Percentiles rank a stretch among this genome's conserved stretches.
phyloP scores from a whole-genome alignment of 1,140 invertebrate genomes.

The Bombus turneri region DNA sequence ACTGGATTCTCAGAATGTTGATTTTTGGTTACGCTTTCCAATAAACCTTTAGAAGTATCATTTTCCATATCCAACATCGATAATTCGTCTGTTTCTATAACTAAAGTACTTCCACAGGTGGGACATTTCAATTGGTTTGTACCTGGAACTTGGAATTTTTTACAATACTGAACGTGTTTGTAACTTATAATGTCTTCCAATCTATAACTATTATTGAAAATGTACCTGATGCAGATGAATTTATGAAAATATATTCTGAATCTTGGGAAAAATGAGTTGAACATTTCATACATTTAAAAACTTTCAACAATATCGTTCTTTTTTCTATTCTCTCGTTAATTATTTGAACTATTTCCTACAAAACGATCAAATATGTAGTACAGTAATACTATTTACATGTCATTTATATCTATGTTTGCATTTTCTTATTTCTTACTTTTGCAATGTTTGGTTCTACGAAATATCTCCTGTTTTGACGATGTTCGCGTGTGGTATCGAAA shows the following conservation, averaged over 20 bases:
- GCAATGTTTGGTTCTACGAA: constrained; percentile 83
- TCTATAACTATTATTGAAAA: background rate
- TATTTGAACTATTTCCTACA: constrained; percentile 82
- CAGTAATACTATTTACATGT: background rate
- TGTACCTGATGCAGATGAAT: constrained; percentile 62
- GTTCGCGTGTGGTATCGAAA: constrained; percentile 85
- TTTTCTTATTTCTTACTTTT: constrained; percentile 75
- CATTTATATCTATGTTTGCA: constrained; percentile 4
- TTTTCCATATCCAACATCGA: constrained; percentile 61
- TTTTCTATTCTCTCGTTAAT: constrained; percentile 81
- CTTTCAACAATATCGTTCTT: constrained; percentile 81
- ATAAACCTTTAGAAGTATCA: constrained; percentile 4
- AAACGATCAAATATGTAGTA: background rate
- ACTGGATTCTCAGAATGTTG: constrained; percentile 41
- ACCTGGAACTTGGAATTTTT: constrained; percentile 61
- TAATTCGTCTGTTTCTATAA: constrained; percentile 82
- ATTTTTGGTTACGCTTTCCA: constrained; percentile 5
- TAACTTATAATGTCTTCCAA: constrained; percentile 1
- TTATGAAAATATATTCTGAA: constrained; percentile 73
- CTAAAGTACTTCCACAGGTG: constrained; percentile 84
- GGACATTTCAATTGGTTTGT: constrained; percentile 81
- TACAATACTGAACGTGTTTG: constrained; percentile 5
- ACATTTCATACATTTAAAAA: constrained; percentile 86
- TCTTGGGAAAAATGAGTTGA: constrained; percentile 84
- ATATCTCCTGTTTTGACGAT: constrained; percentile 84